Percentiles rank a stretch among this genome's conserved stretches.
Evolutionary conservation across 2,797 vertebrate species (phyloP).

Genomic region (Schizothorax lantsangensis): DNA sequence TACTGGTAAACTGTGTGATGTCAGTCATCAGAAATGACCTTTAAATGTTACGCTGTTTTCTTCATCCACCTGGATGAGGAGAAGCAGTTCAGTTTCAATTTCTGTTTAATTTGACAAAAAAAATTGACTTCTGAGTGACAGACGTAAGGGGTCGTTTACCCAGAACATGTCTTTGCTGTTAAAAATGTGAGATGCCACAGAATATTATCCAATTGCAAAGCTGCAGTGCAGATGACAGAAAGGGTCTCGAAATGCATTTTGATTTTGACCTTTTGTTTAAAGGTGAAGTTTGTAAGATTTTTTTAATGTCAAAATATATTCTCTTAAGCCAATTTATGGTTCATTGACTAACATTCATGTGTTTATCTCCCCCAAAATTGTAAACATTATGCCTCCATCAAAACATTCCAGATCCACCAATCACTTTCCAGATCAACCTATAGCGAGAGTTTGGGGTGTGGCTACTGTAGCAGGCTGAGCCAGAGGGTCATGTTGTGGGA

Average conservation of each 20-base stretch:
- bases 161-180: neutral
- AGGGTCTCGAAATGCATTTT: neutral
- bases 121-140: slow-evolving; percentile 1
- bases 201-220: neutral
- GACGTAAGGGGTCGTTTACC: neutral
- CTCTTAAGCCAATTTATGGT: neutral
- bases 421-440: neutral
- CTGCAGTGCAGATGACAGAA: slow-evolving; percentile 9
- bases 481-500: neutral
- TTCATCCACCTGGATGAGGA: neutral
- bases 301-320: neutral
- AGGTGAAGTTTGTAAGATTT: neutral
- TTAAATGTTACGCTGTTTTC: slow-evolving; percentile 20
- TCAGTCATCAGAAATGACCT: slow-evolving; percentile 28
- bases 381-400: neutral
- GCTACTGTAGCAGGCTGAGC: neutral
- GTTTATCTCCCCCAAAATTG: neutral
- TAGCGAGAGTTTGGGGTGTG: neutral
- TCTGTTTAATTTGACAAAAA: slow-evolving; percentile 9
- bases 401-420: neutral
- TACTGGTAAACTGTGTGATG: neutral
- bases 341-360: neutral
- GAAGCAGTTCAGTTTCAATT: neutral
- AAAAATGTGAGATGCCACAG: slow-evolving; percentile 3
- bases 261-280: slow-evolving; percentile 1